These are phyloP conservation scores for Matsumurasca onukii DNA, from an alignment of 1,140 invertebrate genomes.

Conservation along the genomic window DNA sequence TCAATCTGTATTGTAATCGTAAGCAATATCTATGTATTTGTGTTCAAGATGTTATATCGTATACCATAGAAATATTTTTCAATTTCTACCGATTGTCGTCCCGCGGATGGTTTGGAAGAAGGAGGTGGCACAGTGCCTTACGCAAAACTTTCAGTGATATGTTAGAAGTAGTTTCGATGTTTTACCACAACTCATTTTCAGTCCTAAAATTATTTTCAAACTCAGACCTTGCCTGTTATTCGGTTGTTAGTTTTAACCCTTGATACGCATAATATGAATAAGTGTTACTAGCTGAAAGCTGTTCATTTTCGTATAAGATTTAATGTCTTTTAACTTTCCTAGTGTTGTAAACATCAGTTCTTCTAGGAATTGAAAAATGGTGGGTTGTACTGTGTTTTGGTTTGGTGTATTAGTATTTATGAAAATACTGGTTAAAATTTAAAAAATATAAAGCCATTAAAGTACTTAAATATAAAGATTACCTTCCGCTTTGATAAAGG, in stretches of 20 bases:
- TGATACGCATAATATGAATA: neutral
- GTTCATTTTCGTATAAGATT: neutral
- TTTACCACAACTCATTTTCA: neutral
- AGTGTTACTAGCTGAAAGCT: neutral
- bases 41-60: neutral
- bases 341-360: too few relatives aligned
- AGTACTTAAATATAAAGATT: too few relatives aligned
- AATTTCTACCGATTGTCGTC: neutral
- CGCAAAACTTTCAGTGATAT: neutral
- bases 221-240: neutral
- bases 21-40: neutral
- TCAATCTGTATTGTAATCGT: constrained; percentile 3
- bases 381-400: too few relatives aligned
- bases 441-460: too few relatives aligned
- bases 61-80: neutral
- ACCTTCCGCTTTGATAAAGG: too few relatives aligned
- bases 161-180: neutral
- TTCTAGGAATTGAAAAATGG: too few relatives aligned
- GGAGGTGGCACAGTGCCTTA: neutral
- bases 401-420: too few relatives aligned
- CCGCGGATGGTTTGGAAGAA: neutral
- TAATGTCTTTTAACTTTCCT: neutral
- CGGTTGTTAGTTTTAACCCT: neutral
- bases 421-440: too few relatives aligned
- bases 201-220: neutral